Conservation (phyloP, 2,888 invertebrate species). For the Acanthoscelides obtectus region DNA sequence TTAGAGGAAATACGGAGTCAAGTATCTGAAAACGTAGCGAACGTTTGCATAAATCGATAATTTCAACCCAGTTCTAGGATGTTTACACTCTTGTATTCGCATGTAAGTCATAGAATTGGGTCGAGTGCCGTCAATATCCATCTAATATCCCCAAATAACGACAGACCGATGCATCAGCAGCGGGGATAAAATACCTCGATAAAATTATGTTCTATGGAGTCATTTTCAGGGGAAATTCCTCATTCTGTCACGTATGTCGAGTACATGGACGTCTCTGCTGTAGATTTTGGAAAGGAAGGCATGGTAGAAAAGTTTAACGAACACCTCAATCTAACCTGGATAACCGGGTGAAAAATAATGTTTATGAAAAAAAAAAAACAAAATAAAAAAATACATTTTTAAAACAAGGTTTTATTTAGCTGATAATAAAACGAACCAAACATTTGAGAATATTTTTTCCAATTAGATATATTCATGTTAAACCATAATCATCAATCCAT, state of each 20-base stretch:
- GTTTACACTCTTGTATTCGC: background rate
- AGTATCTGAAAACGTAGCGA: background rate
- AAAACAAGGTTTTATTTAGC: no score
- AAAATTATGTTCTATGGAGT: background rate
- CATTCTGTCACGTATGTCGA: background rate
- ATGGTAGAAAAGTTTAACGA: no score
- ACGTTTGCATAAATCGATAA: background rate
- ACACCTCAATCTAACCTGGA: no score
- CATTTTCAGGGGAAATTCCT: background rate
- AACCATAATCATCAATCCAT: no score
- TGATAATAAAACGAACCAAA: no score
- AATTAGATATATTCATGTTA: no score
- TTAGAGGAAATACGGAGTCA: no score
- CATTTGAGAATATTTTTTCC: no score
- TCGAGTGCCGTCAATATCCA: background rate
- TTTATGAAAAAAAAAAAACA: no score
- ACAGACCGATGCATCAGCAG: background rate
- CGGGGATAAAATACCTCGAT: background rate
- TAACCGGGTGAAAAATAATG: no score
- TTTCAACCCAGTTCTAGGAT: background rate
- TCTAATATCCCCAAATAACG: background rate
- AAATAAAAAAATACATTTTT: no score
- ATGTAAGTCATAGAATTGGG: background rate
- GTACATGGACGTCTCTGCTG: background rate
- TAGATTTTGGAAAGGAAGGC: no score